Conservation (phyloP, 2,797 vertebrate species). For the Odontamblyopus lacepedii region DNA sequence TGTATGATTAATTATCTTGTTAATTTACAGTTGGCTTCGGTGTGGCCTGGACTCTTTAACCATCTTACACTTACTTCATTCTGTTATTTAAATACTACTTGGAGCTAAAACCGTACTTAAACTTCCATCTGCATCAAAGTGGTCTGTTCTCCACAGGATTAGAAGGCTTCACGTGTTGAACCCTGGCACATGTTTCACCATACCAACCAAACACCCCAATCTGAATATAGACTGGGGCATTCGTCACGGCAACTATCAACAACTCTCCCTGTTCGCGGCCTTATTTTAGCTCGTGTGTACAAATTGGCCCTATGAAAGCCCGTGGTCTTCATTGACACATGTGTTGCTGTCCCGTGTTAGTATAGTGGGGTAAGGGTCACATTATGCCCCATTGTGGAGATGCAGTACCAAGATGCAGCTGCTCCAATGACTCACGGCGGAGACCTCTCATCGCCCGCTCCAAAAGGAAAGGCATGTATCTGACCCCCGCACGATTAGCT, state of each 20-base stretch:
- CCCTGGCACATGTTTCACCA: constrained; percentile 4
- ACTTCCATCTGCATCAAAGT: not conserved
- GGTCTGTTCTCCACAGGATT: not conserved
- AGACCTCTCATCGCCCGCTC: constrained; percentile 66
- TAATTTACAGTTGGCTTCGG: too few relatives aligned
- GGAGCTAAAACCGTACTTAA: not conserved
- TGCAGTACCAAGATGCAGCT: constrained; percentile 73
- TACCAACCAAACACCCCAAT: not conserved
- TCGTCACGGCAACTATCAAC: constrained; percentile 38
- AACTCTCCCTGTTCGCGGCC: constrained; percentile 27
- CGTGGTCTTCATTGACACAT: constrained; percentile 7
- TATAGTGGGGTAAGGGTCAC: constrained; percentile 30
- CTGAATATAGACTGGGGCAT: constrained; percentile 25
- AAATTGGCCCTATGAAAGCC: constrained; percentile 40
- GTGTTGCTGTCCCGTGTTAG: constrained; percentile 36
- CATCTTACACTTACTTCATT: not conserved
- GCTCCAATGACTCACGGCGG: constrained; percentile 63
- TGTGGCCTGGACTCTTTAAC: too few relatives aligned
- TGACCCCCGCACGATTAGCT: constrained; percentile 25
- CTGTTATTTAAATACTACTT: not conserved
- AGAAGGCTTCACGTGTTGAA: constrained; percentile 9
- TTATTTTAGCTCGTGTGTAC: constrained; percentile 45
- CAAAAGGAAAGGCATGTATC: constrained; percentile 51
- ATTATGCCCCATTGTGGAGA: constrained; percentile 61
- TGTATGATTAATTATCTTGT: too few relatives aligned